Evolutionary conservation across 2,888 invertebrate genomes (phyloP), one percentile per base, ranked within the genome.

Genomic region (Dicyrtoma fusca): DNA sequence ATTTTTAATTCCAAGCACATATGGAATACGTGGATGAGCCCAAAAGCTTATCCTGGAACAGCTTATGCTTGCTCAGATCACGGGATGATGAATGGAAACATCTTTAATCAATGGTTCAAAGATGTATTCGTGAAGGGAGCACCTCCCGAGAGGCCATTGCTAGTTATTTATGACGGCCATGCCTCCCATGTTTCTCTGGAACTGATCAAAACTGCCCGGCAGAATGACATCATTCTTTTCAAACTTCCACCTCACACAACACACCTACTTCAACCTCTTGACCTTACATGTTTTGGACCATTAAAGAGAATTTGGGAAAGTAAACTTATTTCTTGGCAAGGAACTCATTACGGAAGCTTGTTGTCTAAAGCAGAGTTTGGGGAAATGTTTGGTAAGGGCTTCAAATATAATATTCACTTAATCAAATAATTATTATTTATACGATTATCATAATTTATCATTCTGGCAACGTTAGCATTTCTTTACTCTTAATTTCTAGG

Each of bases 241-340:
- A 45, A 59, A 3, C 19, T 72, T 25, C 72, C 72, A 14, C 72
- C 73, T 14, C 73, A 73, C 44, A 70, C 70, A 25, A 47, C 70
- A 1, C 73, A 73, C 61, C 69, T 59, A n/a, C 6, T 73, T 25
- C 73, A 73, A 34, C 70, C 73, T 5, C 17, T 73, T 19, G 73
- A 73, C 44, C 61, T 57, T 21, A 51, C 61, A 13, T 49, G 69
- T 34, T 73, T 64, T 62, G 5, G 26, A 6, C 57, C 69, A 1
- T 4, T 72, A 1, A 66, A 65, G 17, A 17, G 17, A 14, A 25
- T 19, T 19, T 72, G 59, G 17, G 23, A 45, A 21, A 1, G 8
- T 2, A 14, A 8, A 2, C 23, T 71, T 13, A 2, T 11, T 1
- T 21, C 5, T 5, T 70, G 70, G 70, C n/a, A 25, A 14, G 4